Evolutionary conservation across 2,888 invertebrate genomes (phyloP), one percentile per base, ranked within the genome.

Genomic region (Artemia sp.): DNA sequence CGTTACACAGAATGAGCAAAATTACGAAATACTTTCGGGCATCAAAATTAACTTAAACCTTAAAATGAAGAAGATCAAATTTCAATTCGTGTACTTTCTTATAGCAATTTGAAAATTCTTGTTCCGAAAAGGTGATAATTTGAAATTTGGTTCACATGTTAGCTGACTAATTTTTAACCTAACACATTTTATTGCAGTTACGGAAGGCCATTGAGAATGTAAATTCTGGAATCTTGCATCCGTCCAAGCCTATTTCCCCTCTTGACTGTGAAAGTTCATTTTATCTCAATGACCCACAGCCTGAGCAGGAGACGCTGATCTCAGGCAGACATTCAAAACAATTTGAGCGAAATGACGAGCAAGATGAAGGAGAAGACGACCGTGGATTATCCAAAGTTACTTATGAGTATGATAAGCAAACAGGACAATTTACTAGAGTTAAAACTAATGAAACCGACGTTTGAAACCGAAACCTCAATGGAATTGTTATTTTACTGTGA

Each of bases 161-260:
- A 38, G 38, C 38, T 38, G 38, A 38, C 38, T 38, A 38, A 38
- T 38, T 38, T 38, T 38, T 38, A 38, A 38, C 38, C 38, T 38
- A 38, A 38, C 3, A 38, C 38, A 38, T 6, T 2, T 38, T 38
- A 38, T 77, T 78, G 12, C 78, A 89, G 87, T 82, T 92, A 58
- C 84, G 92, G 71, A 89, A 87, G 79, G 90, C 91, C 11, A 92
- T 92, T 71, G 92, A 92, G 77, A 90, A 92, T 76, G 89, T 90
- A 19, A 92, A 92, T 79, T 86, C 89, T 12, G 91, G 91, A 50
- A 83, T 82, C 73, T 78, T 85, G 67, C 83, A 83, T 8, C 53
- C 70, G 14, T 58, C 64, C 64, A 24, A 58, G 19, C 64, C 64
- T 24, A n/a, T n/a, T n/a, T 58, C 14, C 9, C 64, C 64, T 24